Base-by-base conservation (phyloP, 2,888 invertebrate genomes). In the Pristionchus japonicus region DNA sequence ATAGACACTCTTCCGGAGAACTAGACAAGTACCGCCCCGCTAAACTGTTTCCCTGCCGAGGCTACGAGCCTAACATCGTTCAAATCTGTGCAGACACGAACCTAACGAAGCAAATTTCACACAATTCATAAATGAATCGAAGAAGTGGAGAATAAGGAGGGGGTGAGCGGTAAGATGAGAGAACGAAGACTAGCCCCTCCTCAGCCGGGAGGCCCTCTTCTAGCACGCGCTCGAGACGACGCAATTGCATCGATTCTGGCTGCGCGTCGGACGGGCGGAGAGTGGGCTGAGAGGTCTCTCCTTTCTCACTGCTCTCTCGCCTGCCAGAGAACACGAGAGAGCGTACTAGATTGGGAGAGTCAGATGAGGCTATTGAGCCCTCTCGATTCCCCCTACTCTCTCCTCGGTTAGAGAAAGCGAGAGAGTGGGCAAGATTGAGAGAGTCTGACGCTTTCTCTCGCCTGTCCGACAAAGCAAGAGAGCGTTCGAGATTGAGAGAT, bases 171-270 rank as follows among this genome's bases (percentile, higher is more conserved):
- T n/a, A n/a, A n/a, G n/a, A n/a, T n/a, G 70, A 74, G 23, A 23
- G 64, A 31, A 64, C 31, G n/a, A n/a, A n/a, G n/a, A n/a, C n/a
- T n/a, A n/a, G n/a, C n/a, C n/a, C n/a, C n/a, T n/a, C n/a, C n/a
- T n/a, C n/a, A 40, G 70, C 17, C 37, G 31, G 70, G n/a, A 37
- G 40, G 70, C 20, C 37, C 57, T 57, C 57, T 23, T n/a, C 57
- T n/a, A 23, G 57, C 57, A n/a, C 57, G 57, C 23, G 40, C 20
- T 74, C 70, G n/a, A n/a, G n/a, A n/a, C n/a, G 20, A 74, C 40
- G 70, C 70, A 37, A 74, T 74, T 74, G 20, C 40, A 74, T 74
- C 70, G 70, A 74, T 74, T 74, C 80, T n/a, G 37, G 77, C 40
- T n/a, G n/a, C 43, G 43, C 43, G 43, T 43, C 43, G 7, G 43